These are phyloP conservation scores for Ischnus inquisitorius DNA, from an alignment of 2,888 invertebrate species.

Conservation along the genomic window DNA sequence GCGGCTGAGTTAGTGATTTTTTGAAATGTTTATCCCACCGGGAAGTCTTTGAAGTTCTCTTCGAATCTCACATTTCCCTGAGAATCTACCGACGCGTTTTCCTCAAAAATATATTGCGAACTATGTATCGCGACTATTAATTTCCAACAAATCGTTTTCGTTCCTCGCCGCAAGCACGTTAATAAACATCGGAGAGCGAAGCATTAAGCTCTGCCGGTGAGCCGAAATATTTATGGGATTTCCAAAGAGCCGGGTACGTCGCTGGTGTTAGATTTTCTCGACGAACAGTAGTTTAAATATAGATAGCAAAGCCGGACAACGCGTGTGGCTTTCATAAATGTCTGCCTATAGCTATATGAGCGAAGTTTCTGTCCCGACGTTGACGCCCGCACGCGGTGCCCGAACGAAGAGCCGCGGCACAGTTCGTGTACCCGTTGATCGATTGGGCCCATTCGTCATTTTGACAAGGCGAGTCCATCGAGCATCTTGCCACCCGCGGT, in stretches of 20 bases:
- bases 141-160: neutral
- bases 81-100: too few species aligned
- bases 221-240: neutral
- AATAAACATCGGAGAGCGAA: neutral
- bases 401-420: slow-evolving; percentile 47
- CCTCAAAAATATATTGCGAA: neutral
- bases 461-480: slow-evolving; percentile 72
- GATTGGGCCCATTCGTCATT: slow-evolving; percentile 78
- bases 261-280: slow-evolving; percentile 1
- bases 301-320: slow-evolving; percentile 42
- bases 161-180: neutral
- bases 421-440: slow-evolving; percentile 65
- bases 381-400: slow-evolving; percentile 59
- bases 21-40: too few species aligned
- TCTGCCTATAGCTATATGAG: slow-evolving; percentile 49
- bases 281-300: slow-evolving; percentile 25
- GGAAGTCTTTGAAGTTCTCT: too few species aligned
- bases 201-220: neutral
- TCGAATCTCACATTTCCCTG: too few species aligned
- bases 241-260: neutral
- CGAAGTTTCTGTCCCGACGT: slow-evolving; percentile 37
- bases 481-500: slow-evolving; percentile 70
- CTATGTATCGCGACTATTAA: neutral
- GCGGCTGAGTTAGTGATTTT: too few species aligned
- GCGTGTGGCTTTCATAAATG: slow-evolving; percentile 38